A percentile compares a stretch with the other conserved stretches of the same genome.
These are phyloP conservation scores for Heliconius melpomene DNA, from an alignment of 1,140 invertebrate genomes.

Conservation along the genomic window DNA sequence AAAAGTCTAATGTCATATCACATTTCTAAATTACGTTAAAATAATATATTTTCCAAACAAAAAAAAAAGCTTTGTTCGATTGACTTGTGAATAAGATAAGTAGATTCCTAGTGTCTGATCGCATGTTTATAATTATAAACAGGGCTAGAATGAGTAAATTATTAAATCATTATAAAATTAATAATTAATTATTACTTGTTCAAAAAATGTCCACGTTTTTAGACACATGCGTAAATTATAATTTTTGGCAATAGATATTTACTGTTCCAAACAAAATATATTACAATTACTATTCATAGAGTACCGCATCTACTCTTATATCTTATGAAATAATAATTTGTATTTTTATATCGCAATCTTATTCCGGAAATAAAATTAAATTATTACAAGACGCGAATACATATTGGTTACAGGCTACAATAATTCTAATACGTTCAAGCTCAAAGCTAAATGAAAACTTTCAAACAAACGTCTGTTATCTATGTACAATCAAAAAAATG, in stretches of 20 bases:
- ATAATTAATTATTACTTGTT: not conserved
- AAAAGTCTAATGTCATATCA: too few relatives aligned
- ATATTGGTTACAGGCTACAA: not conserved
- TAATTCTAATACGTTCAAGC: not conserved
- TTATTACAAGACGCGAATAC: not conserved
- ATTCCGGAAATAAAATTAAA: not conserved
- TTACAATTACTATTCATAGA: too few relatives aligned
- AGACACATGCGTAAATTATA: too few relatives aligned
- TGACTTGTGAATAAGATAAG: not conserved
- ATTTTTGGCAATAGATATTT: too few relatives aligned
- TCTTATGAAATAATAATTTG: not conserved
- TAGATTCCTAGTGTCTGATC: too few relatives aligned
- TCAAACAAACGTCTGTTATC: slow-evolving; percentile 57
- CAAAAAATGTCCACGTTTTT: not conserved
- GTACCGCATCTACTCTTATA: too few relatives aligned
- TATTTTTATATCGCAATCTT: not conserved
- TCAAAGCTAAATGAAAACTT: slow-evolving; percentile 44
- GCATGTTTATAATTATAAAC: too few relatives aligned
- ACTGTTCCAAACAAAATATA: too few relatives aligned
- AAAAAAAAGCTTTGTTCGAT: not conserved
- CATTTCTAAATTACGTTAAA: not conserved
- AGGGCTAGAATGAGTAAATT: not conserved
- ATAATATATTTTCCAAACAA: not conserved
- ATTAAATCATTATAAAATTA: not conserved
- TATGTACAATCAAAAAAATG: slow-evolving; percentile 52